Base-by-base conservation (phyloP, 2,888 invertebrate species). In the Phalera bucephala region DNA sequence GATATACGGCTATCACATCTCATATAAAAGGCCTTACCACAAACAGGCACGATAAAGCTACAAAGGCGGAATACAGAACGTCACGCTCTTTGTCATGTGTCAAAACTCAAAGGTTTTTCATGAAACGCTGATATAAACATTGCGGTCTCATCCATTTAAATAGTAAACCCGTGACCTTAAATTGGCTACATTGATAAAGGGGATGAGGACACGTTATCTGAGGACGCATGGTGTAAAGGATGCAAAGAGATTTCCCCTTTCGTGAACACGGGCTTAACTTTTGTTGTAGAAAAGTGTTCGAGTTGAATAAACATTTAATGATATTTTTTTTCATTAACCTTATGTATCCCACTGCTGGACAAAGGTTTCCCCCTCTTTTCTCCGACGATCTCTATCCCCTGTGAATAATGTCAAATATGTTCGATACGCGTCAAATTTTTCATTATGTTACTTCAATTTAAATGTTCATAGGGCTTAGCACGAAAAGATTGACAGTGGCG, bases 141-240 rank as follows among this genome's bases (percentile, higher is more conserved):
- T 74, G 50, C 52, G 53, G 59, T 67, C 51, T 79, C 78, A 76
- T 78, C 72, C 77, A 67, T 79, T 79, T 68, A 70, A 73, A 72
- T 59, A 78, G 76, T 77, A 77, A 79, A 75, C 67, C 71, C 67
- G 65, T 70, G 72, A 72, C 78, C 77, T 72, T 60, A 76, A 76
- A 82, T 82, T 79, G 79, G 72, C 78, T 80, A 80, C 79, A 74
- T 76, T 79, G 78, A 74, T 73, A 75, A 82, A 79, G 72, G 80
- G 80, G 67, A 72, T 60, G 65, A 67, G 71, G 68, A 74, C 72
- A 72, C 60, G 67, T 71, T 79, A 80, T 79, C 77, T 75, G 60
- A 64, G 68, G 65, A 67, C 68, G 64, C 66, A 60, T 59, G 62
- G 65, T 63, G 67, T 64, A 72, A 74, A 72, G 71, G 71, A 69